Conservation (phyloP, 2,797 vertebrate species). For the Neosilurus mollespiculum region DNA sequence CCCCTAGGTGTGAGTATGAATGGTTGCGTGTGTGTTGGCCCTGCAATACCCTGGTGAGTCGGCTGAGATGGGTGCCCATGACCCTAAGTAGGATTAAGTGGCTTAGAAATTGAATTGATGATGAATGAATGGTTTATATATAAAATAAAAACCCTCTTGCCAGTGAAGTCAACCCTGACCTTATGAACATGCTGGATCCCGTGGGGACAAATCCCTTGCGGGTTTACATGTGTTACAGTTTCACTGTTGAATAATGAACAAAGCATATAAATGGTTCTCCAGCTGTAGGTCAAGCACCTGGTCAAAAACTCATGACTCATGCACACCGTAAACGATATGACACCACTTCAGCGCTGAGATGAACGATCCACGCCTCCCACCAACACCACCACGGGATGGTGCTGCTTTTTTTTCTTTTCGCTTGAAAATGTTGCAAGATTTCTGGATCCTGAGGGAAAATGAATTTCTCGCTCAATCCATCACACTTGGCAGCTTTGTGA, state of each 20-base stretch:
- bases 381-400: slow-evolving; percentile 32
- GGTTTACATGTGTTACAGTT: neutral
- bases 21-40: too few species aligned
- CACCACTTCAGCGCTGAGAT: slow-evolving; percentile 30
- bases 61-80: too few species aligned
- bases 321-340: slow-evolving; percentile 28
- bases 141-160: neutral
- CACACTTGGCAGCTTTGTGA: slow-evolving; percentile 71
- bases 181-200: neutral
- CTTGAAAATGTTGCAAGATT: slow-evolving; percentile 54
- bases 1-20: too few species aligned
- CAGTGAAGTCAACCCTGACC: neutral
- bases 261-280: slow-evolving; percentile 12
- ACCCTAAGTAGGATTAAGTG: too few species aligned
- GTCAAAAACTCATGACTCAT: slow-evolving; percentile 27
- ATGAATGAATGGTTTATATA: too few species aligned
- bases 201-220: neutral
- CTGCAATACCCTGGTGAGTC: too few species aligned
- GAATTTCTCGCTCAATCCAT: slow-evolving; percentile 77
- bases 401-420: neutral
- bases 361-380: slow-evolving; percentile 29
- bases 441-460: slow-evolving; percentile 72
- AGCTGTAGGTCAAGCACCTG: slow-evolving; percentile 29
- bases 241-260: slow-evolving; percentile 25
- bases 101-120: too few species aligned